Evolutionary conservation across 2,797 vertebrate genomes (phyloP), one percentile per base, ranked within the genome.

Genomic region (Xenops minutus): DNA sequence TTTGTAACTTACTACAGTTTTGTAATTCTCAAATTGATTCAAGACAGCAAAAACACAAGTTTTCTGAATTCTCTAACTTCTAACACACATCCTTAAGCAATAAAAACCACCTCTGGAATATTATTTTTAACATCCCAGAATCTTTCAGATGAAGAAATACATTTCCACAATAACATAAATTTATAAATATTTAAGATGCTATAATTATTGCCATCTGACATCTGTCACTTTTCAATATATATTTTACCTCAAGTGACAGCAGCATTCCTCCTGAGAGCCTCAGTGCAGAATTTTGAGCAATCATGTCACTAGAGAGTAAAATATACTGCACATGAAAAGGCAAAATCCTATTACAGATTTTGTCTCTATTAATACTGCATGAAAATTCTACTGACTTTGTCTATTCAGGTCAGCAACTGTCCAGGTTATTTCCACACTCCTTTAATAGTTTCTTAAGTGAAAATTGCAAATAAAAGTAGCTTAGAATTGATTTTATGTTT

Each of bases 221-320:
- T 41, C 29, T 85, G 30, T n/a, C 71, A 83, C 58, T 95, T 96
- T 52, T 85, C 69, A 32, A 49, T 41, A 59, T 43, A 71, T 27
- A 30, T 87, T 89, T 90, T 82, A 74, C 72, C 44, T 71, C 67
- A 88, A 78, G 62, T 75, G 91, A 94, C 43, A 91, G 84, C 64
- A 90, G 63, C 52, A 56, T 67, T 93, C 64, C 68, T 94, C 27
- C 44, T 21, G 5, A 95, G 84, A 95, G 49, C 24, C 78, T 68
- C 8, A 95, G 51, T 23, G 96, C 36, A 82, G 51, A 72, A 92
- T 91, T 92, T 77, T 67, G 43, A 81, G 63, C 44, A n/a, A 23
- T 67, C 29, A 19, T 68, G 6, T 72, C 37, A 76, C 37, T 18
- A 27, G 58, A 89, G 37, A 23, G 18, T 11, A 67, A 77, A 51